Base-by-base conservation (phyloP, 2,797 vertebrate species). In the Propithecus deckenii region DNA sequence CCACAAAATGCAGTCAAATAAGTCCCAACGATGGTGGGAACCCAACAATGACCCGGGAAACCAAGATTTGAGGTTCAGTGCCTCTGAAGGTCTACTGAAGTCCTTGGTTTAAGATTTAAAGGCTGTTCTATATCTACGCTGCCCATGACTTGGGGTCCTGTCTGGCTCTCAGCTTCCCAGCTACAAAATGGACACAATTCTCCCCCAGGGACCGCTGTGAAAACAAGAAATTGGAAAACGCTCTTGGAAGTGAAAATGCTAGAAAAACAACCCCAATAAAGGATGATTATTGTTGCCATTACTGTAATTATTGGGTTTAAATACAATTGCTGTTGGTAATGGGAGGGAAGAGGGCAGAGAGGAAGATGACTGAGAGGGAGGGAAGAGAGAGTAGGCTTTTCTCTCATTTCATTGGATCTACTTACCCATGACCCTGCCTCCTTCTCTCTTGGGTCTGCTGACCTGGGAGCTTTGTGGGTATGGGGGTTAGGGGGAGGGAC, bases 251-350 rank as follows among this genome's bases (percentile, higher is more conserved):
- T 96, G 79, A 95, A 97, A 94, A 90, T 80, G 76, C 75, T 94
- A 65, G 48, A 95, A 95, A 96, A 98, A 87, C 75, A 87, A 81
- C 76, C 32, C 63, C 79, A 96, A 97, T 98, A 97, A 97, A 98
- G 94, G 93, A 96, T 91, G 92, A 96, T 92, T 74, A 89, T 94
- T 92, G 63, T 96, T 69, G 89, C 83, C 72, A 69, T 95, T 96
- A 92, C 78, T 95, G 87, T 96, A 97, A 97, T 97, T 96, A 95
- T 67, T 55, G 79, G 91, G 94, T 96, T 55, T 97, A 94, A 96
- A 96, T 71, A 97, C 86, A 96, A 92, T 50, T 95, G 94, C 91
- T 85, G 41, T 89, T 93, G 94, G 61, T 84, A 91, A 95, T 65
- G 50, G 78, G 65, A 85, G 52, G 93, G 67, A 81, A 78, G 65